Evolutionary conservation across 1,140 invertebrate species (phyloP).

Genomic region (Bombus vancouverensis): DNA sequence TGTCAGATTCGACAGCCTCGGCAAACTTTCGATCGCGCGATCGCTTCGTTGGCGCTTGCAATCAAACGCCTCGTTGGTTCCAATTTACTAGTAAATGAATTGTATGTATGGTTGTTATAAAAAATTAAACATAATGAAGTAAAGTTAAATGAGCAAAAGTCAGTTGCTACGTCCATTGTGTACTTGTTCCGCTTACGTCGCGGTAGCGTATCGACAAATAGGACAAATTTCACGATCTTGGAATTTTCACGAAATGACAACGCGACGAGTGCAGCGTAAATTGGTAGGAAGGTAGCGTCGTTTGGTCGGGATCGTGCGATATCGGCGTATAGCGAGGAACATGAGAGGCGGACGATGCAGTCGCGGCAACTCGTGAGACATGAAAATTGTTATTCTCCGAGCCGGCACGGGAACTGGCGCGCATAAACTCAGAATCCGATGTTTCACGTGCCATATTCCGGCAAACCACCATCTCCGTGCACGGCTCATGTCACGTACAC

Average conservation of each 20-base stretch:
- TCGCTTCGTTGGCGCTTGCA: not conserved
- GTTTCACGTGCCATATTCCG: constrained; percentile 72
- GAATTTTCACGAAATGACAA: too few relatives aligned
- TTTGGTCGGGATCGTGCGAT: not conserved
- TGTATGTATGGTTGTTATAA: rapidly evolving
- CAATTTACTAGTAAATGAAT: not conserved
- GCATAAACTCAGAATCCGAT: constrained; percentile 79
- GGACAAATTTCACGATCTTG: too few relatives aligned
- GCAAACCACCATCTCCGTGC: constrained; percentile 50
- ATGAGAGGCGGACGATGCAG: not conserved
- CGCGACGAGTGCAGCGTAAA: not conserved
- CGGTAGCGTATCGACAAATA: too few relatives aligned
- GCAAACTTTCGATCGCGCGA: not conserved
- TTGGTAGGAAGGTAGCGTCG: not conserved
- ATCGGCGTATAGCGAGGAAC: not conserved
- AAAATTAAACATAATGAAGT: too few relatives aligned
- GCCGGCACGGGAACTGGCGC: constrained; percentile 67
- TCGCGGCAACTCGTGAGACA: constrained; percentile 14
- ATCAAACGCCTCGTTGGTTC: too few relatives aligned
- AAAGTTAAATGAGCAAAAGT: too few relatives aligned
- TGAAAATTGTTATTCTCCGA: constrained; percentile 80
- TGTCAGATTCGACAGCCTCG: not conserved
- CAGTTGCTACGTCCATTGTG: too few relatives aligned
- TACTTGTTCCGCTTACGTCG: too few relatives aligned
- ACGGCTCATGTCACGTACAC: constrained; percentile 38